These are phyloP conservation scores for Solea solea DNA, from an alignment of 2,113 vertebrate genomes.

Conservation along the genomic window DNA sequence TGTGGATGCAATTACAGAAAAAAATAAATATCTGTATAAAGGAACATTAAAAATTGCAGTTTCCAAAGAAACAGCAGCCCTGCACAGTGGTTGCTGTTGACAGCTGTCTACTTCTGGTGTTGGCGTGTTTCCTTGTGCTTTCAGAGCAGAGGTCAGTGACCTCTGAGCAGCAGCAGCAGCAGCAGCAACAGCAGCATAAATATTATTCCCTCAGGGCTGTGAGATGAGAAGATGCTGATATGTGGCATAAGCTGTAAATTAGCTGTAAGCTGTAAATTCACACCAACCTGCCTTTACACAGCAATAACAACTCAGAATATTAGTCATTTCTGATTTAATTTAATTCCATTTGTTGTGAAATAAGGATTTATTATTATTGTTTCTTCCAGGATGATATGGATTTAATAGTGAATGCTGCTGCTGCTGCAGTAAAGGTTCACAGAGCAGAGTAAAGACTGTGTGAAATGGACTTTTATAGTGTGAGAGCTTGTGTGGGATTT, in stretches of 20 bases:
- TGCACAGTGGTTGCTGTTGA: conserved; percentile 6
- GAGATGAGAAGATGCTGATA: conserved; percentile 11
- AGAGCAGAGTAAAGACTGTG: not conserved
- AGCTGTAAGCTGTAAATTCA: not conserved
- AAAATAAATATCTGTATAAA: not conserved
- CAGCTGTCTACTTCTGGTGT: conserved; percentile 25
- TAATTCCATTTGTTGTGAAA: not conserved
- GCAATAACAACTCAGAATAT: no score
- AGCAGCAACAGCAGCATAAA: no score
- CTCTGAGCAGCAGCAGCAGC: conserved; percentile 20
- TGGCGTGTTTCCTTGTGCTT: conserved; percentile 24
- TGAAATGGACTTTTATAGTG: conserved; percentile 31
- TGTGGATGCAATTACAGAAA: not conserved
- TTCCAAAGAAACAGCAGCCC: no score
- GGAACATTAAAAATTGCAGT: not conserved
- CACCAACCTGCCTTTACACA: not conserved
- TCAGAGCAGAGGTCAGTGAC: conserved; percentile 53
- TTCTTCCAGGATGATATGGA: not conserved
- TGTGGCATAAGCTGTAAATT: not conserved
- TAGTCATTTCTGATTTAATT: no score
- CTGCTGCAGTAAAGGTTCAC: no score
- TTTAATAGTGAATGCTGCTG: not conserved
- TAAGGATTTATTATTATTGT: not conserved
- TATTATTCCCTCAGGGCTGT: conserved; percentile 51
- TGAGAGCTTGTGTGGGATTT: conserved; percentile 47